Percentiles rank a stretch among this genome's conserved stretches.
Conservation (phyloP, 2,113 vertebrate genomes). For the Platichthys flesus region DNA sequence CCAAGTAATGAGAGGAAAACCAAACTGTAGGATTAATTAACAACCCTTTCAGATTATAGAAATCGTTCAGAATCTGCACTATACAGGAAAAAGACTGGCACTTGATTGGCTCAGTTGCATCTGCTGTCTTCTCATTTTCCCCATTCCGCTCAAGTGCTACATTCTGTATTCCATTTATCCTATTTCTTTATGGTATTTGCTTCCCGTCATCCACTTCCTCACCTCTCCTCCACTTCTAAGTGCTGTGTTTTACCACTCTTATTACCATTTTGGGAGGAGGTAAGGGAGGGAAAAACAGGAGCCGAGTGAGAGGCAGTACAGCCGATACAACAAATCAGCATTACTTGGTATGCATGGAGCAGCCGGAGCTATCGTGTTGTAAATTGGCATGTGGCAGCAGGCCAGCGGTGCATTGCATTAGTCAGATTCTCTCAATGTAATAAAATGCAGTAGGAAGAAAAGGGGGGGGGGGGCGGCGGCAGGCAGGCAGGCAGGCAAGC, state of each 20-base stretch:
- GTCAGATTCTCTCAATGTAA: conserved; percentile 79
- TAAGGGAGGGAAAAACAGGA: conserved; percentile 24
- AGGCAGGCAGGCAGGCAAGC: neutral
- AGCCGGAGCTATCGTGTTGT: conserved; percentile 76
- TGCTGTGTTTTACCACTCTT: conserved; percentile 66
- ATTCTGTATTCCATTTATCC: conserved; percentile 23
- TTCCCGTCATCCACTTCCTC: conserved; percentile 63
- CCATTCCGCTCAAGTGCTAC: conserved; percentile 31
- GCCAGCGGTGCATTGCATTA: conserved; percentile 83
- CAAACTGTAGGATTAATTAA: no score
- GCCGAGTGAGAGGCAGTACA: conserved; percentile 51
- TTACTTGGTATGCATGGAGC: conserved; percentile 79
- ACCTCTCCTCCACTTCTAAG: conserved; percentile 62
- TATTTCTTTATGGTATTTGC: conserved; percentile 40
- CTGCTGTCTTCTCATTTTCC: neutral
- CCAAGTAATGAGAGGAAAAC: no score
- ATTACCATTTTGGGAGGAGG: conserved; percentile 56
- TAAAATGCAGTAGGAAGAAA: conserved; percentile 76
- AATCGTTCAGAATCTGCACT: no score
- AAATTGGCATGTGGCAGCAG: conserved; percentile 82
- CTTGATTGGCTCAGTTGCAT: neutral
- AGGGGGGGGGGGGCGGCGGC: neutral
- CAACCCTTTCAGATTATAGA: neutral
- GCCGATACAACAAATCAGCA: conserved; percentile 79
- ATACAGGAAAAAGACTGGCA: no score